Base-by-base conservation (phyloP, 2,113 vertebrate species). In the Albula glossodonta region DNA sequence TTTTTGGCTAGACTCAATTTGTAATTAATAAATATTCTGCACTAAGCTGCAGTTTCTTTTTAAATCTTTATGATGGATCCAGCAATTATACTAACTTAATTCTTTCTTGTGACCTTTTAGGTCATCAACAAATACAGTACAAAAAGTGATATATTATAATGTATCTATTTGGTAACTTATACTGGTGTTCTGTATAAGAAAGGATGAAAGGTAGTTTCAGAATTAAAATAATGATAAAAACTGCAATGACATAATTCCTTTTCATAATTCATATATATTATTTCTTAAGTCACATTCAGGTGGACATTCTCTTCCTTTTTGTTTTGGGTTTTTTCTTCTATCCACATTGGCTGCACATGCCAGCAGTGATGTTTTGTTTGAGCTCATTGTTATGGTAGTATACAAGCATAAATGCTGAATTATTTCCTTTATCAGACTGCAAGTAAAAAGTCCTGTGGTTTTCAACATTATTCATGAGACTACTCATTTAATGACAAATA, bases 401-500 rank as follows among this genome's bases (percentile, higher is more conserved):
- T 74, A 17, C 80, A 70, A 63, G 81, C 82, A 51, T 22, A 48
- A 81, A 89, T 82, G 88, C 85, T 84, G 82, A 91, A 80, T 51
- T 9, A 85, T 82, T 91, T 87, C 87, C 86, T 85, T 84, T 85
- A 87, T 89, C 84, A 83, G 70, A 77, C 84, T 82, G 51, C 79
- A 19, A 82, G 81, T 57, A 89, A 83, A 81, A 50, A 80, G 66
- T 82, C 57, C 80, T 83, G 22, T 77, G 77, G 78, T 84, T 87
- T 88, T 86, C 77, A 78, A 79, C 86, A 48, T 63, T 6, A 53
- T 90, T 89, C 87, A 57, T 84, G 77, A 87, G 86, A 83, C 86
- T 83, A 51, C 82, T 83, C 77, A 5, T 88, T 88, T 87, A 90
- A 85, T 50, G 87, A 88, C 83, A 88, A 91, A 91, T 89, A 88